Evolutionary conservation across 2,113 vertebrate genomes (phyloP).

Genomic region (Ceyx margarethae): DNA sequence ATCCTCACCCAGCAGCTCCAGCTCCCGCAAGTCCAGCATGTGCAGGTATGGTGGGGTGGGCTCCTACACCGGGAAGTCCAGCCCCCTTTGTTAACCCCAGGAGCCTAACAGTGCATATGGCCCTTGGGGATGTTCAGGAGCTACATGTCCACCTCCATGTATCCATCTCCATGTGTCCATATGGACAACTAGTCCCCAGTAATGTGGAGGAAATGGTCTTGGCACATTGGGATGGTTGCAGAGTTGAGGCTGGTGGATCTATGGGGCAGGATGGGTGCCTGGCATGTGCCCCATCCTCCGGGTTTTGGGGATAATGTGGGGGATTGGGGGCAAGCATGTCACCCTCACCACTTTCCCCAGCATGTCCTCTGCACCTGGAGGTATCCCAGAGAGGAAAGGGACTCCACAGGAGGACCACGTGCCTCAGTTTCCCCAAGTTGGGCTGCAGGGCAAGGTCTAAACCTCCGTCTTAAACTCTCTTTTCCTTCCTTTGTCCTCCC

Average conservation of each 20-base stretch:
- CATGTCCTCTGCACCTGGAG: neutral
- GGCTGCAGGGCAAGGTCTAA: neutral
- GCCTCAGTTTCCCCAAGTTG: neutral
- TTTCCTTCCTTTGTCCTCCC: conserved; percentile 67
- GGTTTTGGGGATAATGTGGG: accelerated
- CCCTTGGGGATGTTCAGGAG: neutral
- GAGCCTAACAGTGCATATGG: neutral
- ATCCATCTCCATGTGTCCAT: neutral
- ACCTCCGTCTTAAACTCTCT: conserved; percentile 62
- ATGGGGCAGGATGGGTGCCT: neutral
- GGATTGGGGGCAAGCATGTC: neutral
- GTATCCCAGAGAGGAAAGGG: neutral
- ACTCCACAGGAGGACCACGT: accelerated
- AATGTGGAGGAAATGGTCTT: neutral
- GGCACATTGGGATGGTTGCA: accelerated
- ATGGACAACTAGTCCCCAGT: neutral
- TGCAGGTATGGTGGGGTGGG: conserved; percentile 82
- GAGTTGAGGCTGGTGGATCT: neutral
- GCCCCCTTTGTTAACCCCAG: neutral
- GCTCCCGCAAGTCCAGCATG: conserved; percentile 97
- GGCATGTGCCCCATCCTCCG: accelerated
- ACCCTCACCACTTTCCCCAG: neutral
- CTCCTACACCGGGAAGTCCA: neutral
- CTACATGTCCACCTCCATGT: neutral
- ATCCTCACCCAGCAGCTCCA: conserved; percentile 90